phyloP scores from a whole-genome alignment of 2,888 invertebrate species.

The Rhogogaster chlorosoma region DNA sequence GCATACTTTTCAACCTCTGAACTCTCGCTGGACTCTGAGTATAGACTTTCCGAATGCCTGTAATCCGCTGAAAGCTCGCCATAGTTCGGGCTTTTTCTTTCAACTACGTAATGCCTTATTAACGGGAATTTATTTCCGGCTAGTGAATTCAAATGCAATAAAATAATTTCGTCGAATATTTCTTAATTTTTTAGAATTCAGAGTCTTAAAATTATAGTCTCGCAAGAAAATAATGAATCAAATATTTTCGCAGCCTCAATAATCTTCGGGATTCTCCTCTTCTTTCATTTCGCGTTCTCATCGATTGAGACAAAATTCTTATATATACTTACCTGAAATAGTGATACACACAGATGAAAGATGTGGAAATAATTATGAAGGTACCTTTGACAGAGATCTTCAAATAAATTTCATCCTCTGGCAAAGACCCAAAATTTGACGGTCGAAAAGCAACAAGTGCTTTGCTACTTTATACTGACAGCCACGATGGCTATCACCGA shows the following conservation, averaged over 20 bases:
- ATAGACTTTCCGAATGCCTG: not conserved
- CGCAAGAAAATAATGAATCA: not conserved
- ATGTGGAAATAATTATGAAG: too few relatives aligned
- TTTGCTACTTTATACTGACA: not conserved
- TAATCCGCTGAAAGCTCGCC: not conserved
- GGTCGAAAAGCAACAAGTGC: constrained; percentile 6
- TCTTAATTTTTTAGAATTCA: not conserved
- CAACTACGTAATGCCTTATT: not conserved
- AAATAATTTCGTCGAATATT: not conserved
- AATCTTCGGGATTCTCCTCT: not conserved
- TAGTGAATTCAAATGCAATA: not conserved
- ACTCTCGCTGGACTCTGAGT: not conserved
- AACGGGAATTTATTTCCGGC: not conserved
- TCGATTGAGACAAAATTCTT: too few relatives aligned
- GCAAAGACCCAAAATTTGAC: not conserved
- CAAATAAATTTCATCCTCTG: not conserved
- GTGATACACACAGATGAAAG: too few relatives aligned
- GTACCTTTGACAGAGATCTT: not conserved
- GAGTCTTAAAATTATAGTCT: not conserved
- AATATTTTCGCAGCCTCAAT: too few relatives aligned
- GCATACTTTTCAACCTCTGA: not conserved
- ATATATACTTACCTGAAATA: too few relatives aligned
- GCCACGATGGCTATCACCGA: not conserved
- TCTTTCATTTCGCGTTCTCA: too few relatives aligned
- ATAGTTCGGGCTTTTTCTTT: constrained; percentile 1